phyloP scores from a whole-genome alignment of 2,888 invertebrate species.

The Polydrusus tereticollis region DNA sequence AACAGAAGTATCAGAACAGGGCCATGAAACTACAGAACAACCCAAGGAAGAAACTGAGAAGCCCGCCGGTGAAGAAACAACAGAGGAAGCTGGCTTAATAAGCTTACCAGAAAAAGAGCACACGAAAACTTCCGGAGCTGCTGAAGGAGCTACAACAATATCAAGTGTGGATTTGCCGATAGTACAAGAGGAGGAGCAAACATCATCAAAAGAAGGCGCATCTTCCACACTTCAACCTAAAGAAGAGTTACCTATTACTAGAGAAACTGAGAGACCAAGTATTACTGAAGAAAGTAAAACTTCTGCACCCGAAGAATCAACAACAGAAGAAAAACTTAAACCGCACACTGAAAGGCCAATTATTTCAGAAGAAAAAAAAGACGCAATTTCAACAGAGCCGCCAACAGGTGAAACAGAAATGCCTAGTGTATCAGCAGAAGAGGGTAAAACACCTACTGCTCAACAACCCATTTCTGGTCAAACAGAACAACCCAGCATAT shows the following conservation, averaged over 20 bases:
- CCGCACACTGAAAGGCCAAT: constrained; percentile 25
- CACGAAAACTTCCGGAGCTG: neutral
- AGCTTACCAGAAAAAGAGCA: neutral
- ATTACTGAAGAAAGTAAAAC: constrained; percentile 17
- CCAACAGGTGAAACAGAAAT: neutral
- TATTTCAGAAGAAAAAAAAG: constrained; percentile 6
- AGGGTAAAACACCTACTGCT: constrained; percentile 1
- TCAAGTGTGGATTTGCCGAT: neutral
- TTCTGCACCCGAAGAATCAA: constrained; percentile 2
- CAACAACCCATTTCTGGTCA: constrained; percentile 10
- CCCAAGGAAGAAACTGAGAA: neutral
- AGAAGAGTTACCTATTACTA: neutral
- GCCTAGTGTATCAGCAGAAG: neutral
- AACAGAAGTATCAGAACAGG: neutral
- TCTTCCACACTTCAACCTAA: neutral
- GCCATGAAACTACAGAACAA: neutral
- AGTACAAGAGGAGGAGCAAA: neutral
- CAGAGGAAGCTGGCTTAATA: neutral
- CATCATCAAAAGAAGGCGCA: neutral
- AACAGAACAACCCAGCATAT: constrained; percentile 12
- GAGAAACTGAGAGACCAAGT: constrained; percentile 18
- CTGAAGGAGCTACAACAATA: neutral
- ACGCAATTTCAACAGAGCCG: constrained; percentile 17
- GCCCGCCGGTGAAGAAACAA: neutral
- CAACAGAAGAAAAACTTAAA: constrained; percentile 19